Base-by-base conservation (phyloP, 2,888 invertebrate genomes). In the Uropetala carovei region DNA sequence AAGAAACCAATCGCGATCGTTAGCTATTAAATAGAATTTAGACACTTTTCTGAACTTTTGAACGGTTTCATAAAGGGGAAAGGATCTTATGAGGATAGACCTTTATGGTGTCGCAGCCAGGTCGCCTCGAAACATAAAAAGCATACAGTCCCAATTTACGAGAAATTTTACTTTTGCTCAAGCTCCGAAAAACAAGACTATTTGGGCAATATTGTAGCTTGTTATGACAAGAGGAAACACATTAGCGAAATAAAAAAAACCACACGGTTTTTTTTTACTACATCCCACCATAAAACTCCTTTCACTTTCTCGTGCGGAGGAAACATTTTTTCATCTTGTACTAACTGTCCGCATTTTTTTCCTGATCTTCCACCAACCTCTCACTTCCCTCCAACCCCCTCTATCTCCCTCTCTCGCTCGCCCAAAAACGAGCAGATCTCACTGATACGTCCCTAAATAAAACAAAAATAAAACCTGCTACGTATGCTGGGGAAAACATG, bases 131-230 rank as follows among this genome's bases (percentile, higher is more conserved):
- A 75, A 75, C 75, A 22, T 75, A 75, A 75, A 75, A 75, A 75
- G 27, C 75, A 75, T 75, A 22, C 75, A 3, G 75, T 13, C 22
- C 75, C 5, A 27, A 75, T 75, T 75, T 75, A 75, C 75, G 75
- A 27, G 22, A 27, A 75, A 75, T 75, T 27, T 22, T 22, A 22
- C 22, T 75, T 75, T 75, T 75, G 27, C 75, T 22, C 75, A 75
- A 75, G 27, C 75, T 75, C 22, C 22, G 13, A 22, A 27, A 75
- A 27, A 75, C 75, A 75, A 22, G 75, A 27, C 75, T 22, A 22
- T 75, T 75, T 75, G 75, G 27, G 75, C 75, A 75, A 75, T 75
- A 75, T 27, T 22, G 27, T 22, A 75, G 22, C 75, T 75, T 75
- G 75, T 75, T 75, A 22, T 75, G 75, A 75, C 75, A 27, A 75